A percentile compares a stretch with the other conserved stretches of the same genome.
These are phyloP conservation scores for Larimichthys polyactis DNA, from an alignment of 2,113 vertebrate species.

Conservation along the genomic window DNA sequence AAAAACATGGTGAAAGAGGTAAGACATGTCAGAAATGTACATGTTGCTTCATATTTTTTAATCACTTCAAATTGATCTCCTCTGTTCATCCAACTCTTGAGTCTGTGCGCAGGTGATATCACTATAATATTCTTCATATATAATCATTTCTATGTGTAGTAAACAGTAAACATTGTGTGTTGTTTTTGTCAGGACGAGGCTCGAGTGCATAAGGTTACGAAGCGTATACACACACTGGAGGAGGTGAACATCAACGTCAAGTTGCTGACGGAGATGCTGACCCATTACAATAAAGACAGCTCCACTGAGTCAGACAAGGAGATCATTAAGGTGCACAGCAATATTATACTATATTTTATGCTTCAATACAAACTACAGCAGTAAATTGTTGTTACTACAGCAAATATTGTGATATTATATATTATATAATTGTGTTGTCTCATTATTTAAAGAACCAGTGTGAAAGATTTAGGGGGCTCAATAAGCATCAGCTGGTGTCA, in stretches of 20 bases:
- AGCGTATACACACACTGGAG: conserved; percentile 91
- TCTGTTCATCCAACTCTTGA: neutral
- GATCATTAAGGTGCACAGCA: conserved; percentile 90
- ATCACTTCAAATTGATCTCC: neutral
- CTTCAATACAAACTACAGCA: neutral
- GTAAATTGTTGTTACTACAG: neutral
- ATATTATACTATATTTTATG: no score
- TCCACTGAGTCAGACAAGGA: conserved; percentile 92
- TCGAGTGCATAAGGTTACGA: conserved; percentile 92
- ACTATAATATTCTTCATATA: neutral
- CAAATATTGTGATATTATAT: no score
- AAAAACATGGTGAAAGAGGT: conserved; percentile 99
- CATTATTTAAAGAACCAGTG: neutral
- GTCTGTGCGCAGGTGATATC: neutral
- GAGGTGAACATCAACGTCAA: conserved; percentile 96
- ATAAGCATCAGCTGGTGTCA: neutral
- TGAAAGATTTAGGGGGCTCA: no score
- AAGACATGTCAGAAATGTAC: conserved; percentile 50
- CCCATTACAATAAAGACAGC: conserved; percentile 90
- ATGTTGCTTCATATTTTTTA: neutral
- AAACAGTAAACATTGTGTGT: neutral
- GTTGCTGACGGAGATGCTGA: conserved; percentile 94
- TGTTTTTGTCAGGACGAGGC: conserved; percentile 91
- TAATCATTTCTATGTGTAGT: neutral
- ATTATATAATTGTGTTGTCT: neutral